Evolutionary conservation across 2,888 invertebrate genomes (phyloP).

Genomic region (Rhamphomyia laevipes): DNA sequence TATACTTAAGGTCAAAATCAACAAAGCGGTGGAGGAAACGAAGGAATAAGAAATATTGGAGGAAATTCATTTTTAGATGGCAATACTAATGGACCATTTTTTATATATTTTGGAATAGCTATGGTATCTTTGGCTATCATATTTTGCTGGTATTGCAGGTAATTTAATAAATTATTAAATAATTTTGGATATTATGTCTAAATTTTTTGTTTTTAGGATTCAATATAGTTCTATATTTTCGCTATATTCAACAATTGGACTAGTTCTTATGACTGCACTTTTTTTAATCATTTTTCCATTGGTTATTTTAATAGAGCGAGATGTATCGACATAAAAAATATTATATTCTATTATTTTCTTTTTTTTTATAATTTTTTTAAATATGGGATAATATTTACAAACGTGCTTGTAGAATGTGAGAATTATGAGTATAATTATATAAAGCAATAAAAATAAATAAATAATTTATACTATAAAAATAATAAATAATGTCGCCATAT

Average conservation of each 20-base stretch:
- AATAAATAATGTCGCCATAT: too few relatives aligned
- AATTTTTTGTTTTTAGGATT: constrained; percentile 35
- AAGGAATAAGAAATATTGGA: not conserved
- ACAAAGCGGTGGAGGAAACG: too few relatives aligned
- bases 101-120: constrained; percentile 17
- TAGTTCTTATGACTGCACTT: constrained; percentile 20
- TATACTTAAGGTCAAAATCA: too few relatives aligned
- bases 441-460: too few relatives aligned
- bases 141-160: constrained; percentile 23
- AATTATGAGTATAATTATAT: too few relatives aligned
- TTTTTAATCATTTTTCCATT: constrained; percentile 20
- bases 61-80: constrained; percentile 8
- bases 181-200: not conserved
- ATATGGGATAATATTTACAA: too few relatives aligned
- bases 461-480: too few relatives aligned
- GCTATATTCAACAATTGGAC: constrained; percentile 21
- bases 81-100: constrained; percentile 11
- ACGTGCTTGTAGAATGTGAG: too few relatives aligned
- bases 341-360: not conserved
- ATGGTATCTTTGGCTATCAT: constrained; percentile 17
- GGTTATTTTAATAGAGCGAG: constrained; percentile 17
- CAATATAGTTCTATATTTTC: constrained; percentile 45
- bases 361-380: not conserved
- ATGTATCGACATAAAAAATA: not conserved
- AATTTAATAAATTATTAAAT: constrained; percentile 5